Conservation (phyloP, 1,140 invertebrate genomes). For the Spodoptera frugiperda region DNA sequence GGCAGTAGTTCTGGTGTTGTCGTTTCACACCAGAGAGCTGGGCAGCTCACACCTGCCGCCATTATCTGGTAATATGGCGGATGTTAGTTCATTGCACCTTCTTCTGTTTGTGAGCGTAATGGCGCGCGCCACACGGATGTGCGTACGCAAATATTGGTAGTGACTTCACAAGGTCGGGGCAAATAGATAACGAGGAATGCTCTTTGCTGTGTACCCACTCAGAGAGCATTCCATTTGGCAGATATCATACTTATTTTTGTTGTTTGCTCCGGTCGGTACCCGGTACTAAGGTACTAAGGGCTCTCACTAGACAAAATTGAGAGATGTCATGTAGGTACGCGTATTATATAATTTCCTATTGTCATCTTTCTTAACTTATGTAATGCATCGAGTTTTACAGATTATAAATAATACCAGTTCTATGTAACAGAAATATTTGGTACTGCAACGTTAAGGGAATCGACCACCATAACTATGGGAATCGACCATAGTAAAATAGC, state of each 20-base stretch:
- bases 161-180: slow-evolving; percentile 56
- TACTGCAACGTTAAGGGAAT: too few relatives aligned
- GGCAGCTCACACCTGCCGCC: slow-evolving; percentile 2
- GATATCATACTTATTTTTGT: slow-evolving; percentile 46
- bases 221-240: slow-evolving; percentile 48
- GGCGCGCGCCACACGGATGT: slow-evolving; percentile 50
- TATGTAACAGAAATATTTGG: too few relatives aligned
- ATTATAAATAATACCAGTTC: too few relatives aligned
- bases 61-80: slow-evolving; percentile 46
- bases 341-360: too few relatives aligned
- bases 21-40: not conserved
- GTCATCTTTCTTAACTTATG: too few relatives aligned
- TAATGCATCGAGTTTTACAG: too few relatives aligned
- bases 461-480: too few relatives aligned
- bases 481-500: too few relatives aligned
- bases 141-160: slow-evolving; percentile 56
- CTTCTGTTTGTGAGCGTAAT: slow-evolving; percentile 47
- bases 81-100: slow-evolving; percentile 52
- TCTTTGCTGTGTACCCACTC: slow-evolving; percentile 50
- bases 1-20: not conserved
- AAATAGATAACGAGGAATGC: slow-evolving; percentile 53
- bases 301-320: slow-evolving; percentile 1
- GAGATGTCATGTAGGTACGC: not conserved
- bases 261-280: slow-evolving; percentile 16
- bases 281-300: slow-evolving; percentile 15